Conservation (phyloP, 2,113 vertebrate genomes). For the Callionymus lyra region DNA sequence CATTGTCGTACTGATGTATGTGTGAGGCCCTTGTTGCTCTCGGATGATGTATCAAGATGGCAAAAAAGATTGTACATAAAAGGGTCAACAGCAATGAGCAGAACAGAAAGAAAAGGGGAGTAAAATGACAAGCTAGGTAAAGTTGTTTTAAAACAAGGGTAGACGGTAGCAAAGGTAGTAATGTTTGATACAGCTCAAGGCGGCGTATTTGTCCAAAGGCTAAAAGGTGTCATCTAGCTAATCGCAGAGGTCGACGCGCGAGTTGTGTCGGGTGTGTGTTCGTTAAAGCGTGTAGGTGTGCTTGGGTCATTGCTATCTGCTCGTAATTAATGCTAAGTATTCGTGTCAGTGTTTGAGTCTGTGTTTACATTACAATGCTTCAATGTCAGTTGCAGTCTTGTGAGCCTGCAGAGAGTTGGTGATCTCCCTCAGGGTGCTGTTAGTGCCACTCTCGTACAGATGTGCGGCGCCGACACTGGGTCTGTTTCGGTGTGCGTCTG, state of each 20-base stretch:
- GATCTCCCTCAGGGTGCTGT: conserved; percentile 57
- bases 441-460: conserved; percentile 61
- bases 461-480: conserved; percentile 50
- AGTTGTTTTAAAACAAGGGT: conserved; percentile 22
- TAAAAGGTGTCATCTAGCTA: conserved; percentile 59
- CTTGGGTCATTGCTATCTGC: conserved; percentile 43
- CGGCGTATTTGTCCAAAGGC: conserved; percentile 61
- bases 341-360: conserved; percentile 11
- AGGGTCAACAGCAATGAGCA: too few species aligned
- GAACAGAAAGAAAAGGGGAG: conserved; percentile 1
- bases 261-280: conserved; percentile 37
- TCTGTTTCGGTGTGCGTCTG: conserved; percentile 30
- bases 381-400: conserved; percentile 59
- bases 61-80: too few species aligned
- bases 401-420: conserved; percentile 53
- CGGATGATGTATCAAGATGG: too few species aligned
- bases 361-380: conserved; percentile 34
- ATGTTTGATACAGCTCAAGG: conserved; percentile 62
- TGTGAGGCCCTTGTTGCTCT: too few species aligned
- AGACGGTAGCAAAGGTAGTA: conserved; percentile 36
- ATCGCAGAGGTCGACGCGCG: conserved; percentile 37
- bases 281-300: conserved; percentile 22
- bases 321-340: conserved; percentile 46
- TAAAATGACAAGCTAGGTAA: conserved; percentile 10
- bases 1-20: too few species aligned